phyloP scores from a whole-genome alignment of 64 coral and sea anemone genomes.

The Cladopsammia gracilis region DNA sequence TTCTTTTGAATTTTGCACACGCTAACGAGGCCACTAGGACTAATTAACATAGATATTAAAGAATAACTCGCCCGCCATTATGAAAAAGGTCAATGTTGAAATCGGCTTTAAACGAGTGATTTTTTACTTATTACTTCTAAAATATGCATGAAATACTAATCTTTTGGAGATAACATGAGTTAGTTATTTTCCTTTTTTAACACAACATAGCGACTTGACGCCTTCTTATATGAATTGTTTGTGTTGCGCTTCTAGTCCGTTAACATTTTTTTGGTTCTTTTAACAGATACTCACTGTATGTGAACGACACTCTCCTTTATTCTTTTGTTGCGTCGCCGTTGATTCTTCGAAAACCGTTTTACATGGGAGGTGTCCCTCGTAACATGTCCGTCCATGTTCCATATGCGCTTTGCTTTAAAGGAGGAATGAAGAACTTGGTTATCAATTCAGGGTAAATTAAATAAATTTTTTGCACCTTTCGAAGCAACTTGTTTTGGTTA shows the following conservation, averaged over 20 bases:
- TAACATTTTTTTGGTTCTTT: not conserved
- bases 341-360: slow-evolving; percentile 28
- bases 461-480: not conserved
- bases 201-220: no score
- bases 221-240: not conserved
- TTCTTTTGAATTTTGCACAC: no score
- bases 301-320: slow-evolving; percentile 38
- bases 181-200: no score
- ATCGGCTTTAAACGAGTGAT: no score
- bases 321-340: slow-evolving; percentile 13
- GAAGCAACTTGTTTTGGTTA: no score
- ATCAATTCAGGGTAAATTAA: slow-evolving; percentile 13
- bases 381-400: slow-evolving; percentile 31
- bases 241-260: not conserved
- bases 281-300: slow-evolving; percentile 66
- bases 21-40: no score
- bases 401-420: slow-evolving; percentile 68
- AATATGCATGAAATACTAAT: no score
- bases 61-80: no score
- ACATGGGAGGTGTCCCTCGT: slow-evolving; percentile 76
- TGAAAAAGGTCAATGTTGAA: no score
- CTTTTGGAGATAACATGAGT: no score
- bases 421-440: slow-evolving; percentile 73
- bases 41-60: no score
- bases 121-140: no score